A percentile compares a stretch with the other conserved stretches of the same genome.
These are phyloP conservation scores for Linnaemya vulpina DNA, from an alignment of 2,888 invertebrate species.

Conservation along the genomic window DNA sequence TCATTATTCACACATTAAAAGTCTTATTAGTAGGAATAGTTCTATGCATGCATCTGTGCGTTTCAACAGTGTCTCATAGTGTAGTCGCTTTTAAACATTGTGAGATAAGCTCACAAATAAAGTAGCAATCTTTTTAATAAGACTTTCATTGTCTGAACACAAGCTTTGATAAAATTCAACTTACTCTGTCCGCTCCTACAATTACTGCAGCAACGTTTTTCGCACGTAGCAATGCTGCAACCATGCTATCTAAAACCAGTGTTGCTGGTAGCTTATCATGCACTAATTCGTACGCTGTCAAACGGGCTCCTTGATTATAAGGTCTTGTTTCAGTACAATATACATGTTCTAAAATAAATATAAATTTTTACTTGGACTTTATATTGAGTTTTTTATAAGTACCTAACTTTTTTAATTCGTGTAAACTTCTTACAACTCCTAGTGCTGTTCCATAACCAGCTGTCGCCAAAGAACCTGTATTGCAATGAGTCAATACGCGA, in stretches of 20 bases:
- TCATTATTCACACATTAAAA: too few relatives aligned
- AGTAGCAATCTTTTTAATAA: too few relatives aligned
- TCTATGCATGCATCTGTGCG: too few relatives aligned
- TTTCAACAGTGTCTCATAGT: too few relatives aligned
- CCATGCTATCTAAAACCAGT: constrained; percentile 97
- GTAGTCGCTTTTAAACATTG: too few relatives aligned
- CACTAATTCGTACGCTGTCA: constrained; percentile 97
- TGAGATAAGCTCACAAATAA: too few relatives aligned
- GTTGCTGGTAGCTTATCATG: constrained; percentile 96
- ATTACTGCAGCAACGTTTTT: constrained; percentile 94
- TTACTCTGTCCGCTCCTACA: constrained; percentile 98
- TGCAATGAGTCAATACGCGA: constrained; percentile 96
- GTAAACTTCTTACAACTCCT: constrained; percentile 95
- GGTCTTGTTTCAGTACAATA: constrained; percentile 99
- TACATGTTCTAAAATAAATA: constrained; percentile 87
- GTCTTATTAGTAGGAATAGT: too few relatives aligned
- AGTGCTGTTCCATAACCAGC: constrained; percentile 99
- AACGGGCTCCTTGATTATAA: constrained; percentile 97
- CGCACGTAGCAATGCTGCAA: constrained; percentile 93
- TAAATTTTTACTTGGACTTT: not conserved
- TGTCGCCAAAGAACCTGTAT: constrained; percentile 98
- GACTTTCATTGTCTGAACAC: too few relatives aligned
- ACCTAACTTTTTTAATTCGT: constrained; percentile 89
- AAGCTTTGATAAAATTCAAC: constrained; percentile 42
- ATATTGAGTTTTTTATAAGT: constrained; percentile 73